These are phyloP conservation scores for Scotopteryx bipunctaria DNA, from an alignment of 2,888 invertebrate species.

Conservation along the genomic window DNA sequence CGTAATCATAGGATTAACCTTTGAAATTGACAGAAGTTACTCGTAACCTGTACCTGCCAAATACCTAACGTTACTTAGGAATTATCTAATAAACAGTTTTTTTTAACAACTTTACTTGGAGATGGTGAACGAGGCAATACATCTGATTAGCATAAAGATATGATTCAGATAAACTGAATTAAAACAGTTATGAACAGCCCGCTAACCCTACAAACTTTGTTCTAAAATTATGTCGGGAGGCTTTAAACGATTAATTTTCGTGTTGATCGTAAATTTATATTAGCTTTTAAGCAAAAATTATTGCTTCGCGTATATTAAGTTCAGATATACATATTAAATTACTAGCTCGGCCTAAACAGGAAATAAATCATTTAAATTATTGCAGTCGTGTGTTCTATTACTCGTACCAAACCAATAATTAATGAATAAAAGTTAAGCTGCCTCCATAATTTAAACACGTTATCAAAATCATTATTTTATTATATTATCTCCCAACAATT, in stretches of 20 bases:
- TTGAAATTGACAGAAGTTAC: too few relatives aligned
- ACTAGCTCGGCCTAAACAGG: constrained; percentile 14
- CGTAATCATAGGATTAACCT: too few relatives aligned
- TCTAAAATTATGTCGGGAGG: constrained; percentile 39
- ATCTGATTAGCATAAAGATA: too few relatives aligned
- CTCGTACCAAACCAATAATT: not conserved
- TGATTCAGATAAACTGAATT: constrained; percentile 4
- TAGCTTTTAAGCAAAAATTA: constrained; percentile 50
- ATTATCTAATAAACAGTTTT: too few relatives aligned
- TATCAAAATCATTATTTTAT: not conserved
- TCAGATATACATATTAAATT: constrained; percentile 31
- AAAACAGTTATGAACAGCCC: constrained; percentile 5
- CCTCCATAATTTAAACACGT: too few relatives aligned
- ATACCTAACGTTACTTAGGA: too few relatives aligned
- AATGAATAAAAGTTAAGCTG: constrained; percentile 1
- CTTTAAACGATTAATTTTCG: constrained; percentile 49
- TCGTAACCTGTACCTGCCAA: too few relatives aligned
- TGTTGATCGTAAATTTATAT: constrained; percentile 50
- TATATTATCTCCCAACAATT: not conserved
- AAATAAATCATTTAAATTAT: constrained; percentile 21
- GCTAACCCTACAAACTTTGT: constrained; percentile 35
- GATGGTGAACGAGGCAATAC: too few relatives aligned
- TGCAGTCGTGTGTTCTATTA: constrained; percentile 6
- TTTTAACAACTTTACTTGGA: too few relatives aligned
- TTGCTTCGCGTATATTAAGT: constrained; percentile 33